Evolutionary conservation across 2,888 invertebrate species (phyloP).

Genomic region (Nephrotoma guestfalica): DNA sequence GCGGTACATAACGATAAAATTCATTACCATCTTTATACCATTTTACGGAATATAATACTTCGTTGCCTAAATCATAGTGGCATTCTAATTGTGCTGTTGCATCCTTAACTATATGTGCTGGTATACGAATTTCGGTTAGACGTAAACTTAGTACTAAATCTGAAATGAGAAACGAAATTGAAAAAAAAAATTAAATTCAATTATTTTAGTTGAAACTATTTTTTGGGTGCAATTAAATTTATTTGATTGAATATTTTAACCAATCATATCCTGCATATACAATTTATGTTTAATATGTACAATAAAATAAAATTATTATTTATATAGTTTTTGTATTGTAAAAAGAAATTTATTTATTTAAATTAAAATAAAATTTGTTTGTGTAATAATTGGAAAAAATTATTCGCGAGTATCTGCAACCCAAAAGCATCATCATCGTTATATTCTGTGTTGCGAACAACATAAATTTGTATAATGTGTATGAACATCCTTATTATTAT

Average conservation of each 20-base stretch:
- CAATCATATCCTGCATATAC: neutral
- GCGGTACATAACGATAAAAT: slow-evolving; percentile 75
- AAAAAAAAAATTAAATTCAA: too few species aligned
- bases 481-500: neutral
- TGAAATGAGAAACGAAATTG: neutral
- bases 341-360: neutral
- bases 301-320: neutral
- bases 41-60: slow-evolving; percentile 75
- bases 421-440: neutral
- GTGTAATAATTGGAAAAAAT: neutral
- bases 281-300: neutral
- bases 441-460: neutral
- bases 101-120: slow-evolving; percentile 64
- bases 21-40: slow-evolving; percentile 88
- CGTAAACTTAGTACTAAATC: slow-evolving; percentile 37
- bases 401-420: neutral
- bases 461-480: too few species aligned
- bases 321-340: neutral
- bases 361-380: neutral
- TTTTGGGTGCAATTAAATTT: neutral
- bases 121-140: slow-evolving; percentile 64
- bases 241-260: neutral
- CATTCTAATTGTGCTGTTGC: slow-evolving; percentile 64
- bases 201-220: neutral
- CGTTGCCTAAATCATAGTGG: slow-evolving; percentile 68